Base-by-base conservation (phyloP, 1,140 invertebrate genomes). In the Mycetomoellerius zeteki region DNA sequence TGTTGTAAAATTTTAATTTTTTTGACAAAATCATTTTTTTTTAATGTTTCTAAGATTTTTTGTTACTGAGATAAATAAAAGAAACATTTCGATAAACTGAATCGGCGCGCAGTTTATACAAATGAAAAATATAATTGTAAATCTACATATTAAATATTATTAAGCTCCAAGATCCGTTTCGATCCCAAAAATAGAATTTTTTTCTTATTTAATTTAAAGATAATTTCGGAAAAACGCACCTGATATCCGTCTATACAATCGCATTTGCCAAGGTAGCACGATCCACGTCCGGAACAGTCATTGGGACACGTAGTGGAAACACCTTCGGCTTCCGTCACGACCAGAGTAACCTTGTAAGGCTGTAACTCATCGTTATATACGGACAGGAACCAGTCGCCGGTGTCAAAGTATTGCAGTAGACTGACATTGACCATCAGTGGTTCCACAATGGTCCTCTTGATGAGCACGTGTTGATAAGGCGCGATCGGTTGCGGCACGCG, bases 201-300 rank as follows among this genome's bases (percentile, higher is more conserved):
- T 43, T 8, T 43, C 37, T 43, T 43, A 43, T 43, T 43, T 10
- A 71, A 71, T 30, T 78, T 50, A n/a, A 16, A 12, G 27, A 24
- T 43, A 50, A 27, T 77, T 43, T 7, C 24, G 6, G 16, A n/a
- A 8, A 27, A 98, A 87, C 97, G 96, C 85, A 99, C 99, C 94
- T 98, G 97, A 95, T 98, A 99, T 60, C 99, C 99, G 93, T 99
- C 98, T 95, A 98, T 98, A 96, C 99, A 99, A 93, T 98, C 97
- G 94, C 99, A 99, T 94, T 98, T 98, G 64, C 99, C 99, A 84
- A 99, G 97, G 92, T 98, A 98, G 94, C 99, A 99, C 43, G 98
- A 98, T 50, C 99, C 99, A 87, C 98, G 97, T 8, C 98, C 98
- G 64, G 98, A 98, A 94, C 99, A 99, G 93, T 99, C 98, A 92